Percentiles rank a stretch among this genome's conserved stretches.
Conservation (phyloP, 1,140 invertebrate species). For the Triops cancriformis region DNA sequence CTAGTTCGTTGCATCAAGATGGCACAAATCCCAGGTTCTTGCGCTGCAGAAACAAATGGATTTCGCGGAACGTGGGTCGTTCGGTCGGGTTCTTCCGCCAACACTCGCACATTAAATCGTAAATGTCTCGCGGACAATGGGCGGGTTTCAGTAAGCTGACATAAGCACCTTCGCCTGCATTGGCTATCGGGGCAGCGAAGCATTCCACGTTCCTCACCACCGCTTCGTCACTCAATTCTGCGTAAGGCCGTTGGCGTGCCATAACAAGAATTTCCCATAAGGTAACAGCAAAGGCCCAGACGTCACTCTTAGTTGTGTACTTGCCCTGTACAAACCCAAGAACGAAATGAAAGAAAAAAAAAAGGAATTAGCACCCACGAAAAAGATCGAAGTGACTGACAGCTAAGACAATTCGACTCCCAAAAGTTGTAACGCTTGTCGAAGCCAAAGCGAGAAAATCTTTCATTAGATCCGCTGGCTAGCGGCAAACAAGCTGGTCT, state of each 20-base stretch:
- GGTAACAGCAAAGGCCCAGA: conserved; percentile 82
- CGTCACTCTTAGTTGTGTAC: conserved; percentile 75
- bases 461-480: conserved; percentile 2
- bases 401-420: not conserved
- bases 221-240: conserved; percentile 64
- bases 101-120: conserved; percentile 65
- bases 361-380: not conserved
- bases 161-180: not conserved
- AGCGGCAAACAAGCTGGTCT: not conserved
- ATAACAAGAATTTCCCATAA: conserved; percentile 84
- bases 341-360: not conserved
- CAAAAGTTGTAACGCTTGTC: not conserved
- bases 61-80: conserved; percentile 61
- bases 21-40: conserved; percentile 50
- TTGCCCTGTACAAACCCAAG: conserved; percentile 51
- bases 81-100: conserved; percentile 58
- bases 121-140: conserved; percentile 56
- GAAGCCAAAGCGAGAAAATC: not conserved
- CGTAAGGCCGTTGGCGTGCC: conserved; percentile 70
- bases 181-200: conserved; percentile 37
- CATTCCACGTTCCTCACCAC: conserved; percentile 66
- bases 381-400: not conserved
- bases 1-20: not conserved
- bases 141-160: conserved; percentile 43
- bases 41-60: conserved; percentile 61